A percentile compares a stretch with the other conserved stretches of the same genome.
phyloP scores from a whole-genome alignment of 2,113 vertebrate species.

The Platichthys stellatus region DNA sequence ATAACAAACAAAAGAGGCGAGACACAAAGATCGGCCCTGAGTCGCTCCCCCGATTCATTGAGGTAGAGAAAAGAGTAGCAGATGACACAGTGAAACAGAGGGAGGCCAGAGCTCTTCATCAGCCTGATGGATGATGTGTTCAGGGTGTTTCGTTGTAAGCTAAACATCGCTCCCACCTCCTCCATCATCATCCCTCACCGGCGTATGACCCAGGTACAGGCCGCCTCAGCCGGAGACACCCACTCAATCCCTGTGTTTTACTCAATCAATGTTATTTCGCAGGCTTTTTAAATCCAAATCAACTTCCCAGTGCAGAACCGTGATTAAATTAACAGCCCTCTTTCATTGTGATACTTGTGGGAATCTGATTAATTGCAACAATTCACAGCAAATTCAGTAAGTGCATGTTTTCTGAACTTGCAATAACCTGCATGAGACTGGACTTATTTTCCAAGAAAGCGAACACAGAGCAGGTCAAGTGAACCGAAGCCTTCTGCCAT shows the following conservation, averaged over 20 bases:
- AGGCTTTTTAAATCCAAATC: conserved; percentile 24
- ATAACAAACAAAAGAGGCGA: background rate
- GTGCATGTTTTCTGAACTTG: conserved; percentile 16
- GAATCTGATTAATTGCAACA: conserved; percentile 1
- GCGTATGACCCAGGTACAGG: conserved; percentile 23
- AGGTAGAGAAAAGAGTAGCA: background rate
- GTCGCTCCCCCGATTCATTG: background rate
- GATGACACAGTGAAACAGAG: background rate
- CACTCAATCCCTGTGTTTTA: conserved; percentile 21
- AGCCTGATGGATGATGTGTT: conserved; percentile 38
- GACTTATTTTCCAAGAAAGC: background rate
- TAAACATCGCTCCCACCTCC: conserved; percentile 38
- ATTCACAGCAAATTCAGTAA: background rate
- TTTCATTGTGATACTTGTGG: conserved; percentile 1
- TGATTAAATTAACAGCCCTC: conserved; percentile 1
- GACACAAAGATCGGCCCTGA: background rate
- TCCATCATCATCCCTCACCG: conserved; percentile 25
- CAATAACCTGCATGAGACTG: background rate
- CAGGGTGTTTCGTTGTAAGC: conserved; percentile 16
- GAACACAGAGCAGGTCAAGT: conserved; percentile 4
- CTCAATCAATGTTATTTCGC: conserved; percentile 2
- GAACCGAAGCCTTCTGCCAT: background rate
- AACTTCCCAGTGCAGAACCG: background rate
- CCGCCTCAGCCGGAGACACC: conserved; percentile 32
- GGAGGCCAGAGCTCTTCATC: conserved; percentile 10